phyloP scores from a whole-genome alignment of 2,888 invertebrate species.

The Stratiomys singularior region DNA sequence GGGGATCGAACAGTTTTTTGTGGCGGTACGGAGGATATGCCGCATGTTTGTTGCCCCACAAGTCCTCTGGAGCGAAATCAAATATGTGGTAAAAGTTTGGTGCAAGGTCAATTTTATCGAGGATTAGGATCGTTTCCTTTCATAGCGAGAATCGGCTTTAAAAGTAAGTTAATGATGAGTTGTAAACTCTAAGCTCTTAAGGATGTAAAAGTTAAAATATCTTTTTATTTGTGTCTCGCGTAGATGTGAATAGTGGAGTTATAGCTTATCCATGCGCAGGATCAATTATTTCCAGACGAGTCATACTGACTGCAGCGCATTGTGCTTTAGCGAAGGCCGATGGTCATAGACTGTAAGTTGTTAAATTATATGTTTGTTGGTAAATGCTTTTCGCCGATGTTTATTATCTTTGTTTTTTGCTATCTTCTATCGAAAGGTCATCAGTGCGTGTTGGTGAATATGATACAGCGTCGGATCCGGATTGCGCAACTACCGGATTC shows the following conservation, averaged over 20 bases:
- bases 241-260: slow-evolving; percentile 75
- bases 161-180: slow-evolving; percentile 69
- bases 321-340: slow-evolving; percentile 82
- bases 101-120: slow-evolving; percentile 73
- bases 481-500: slow-evolving; percentile 77
- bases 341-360: slow-evolving; percentile 78
- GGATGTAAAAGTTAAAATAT: slow-evolving; percentile 9
- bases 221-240: slow-evolving; percentile 38
- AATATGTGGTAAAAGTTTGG: slow-evolving; percentile 74
- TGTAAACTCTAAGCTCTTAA: not conserved
- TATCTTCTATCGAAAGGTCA: slow-evolving; percentile 70
- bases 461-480: slow-evolving; percentile 76
- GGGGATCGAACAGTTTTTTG: slow-evolving; percentile 65
- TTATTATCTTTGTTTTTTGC: not conserved
- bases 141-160: slow-evolving; percentile 80
- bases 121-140: slow-evolving; percentile 81
- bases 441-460: slow-evolving; percentile 81
- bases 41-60: slow-evolving; percentile 65
- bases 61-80: slow-evolving; percentile 65
- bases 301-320: slow-evolving; percentile 80
- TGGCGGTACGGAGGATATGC: slow-evolving; percentile 63
- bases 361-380: not conserved
- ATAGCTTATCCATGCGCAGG: slow-evolving; percentile 82
- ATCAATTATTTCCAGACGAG: slow-evolving; percentile 73
- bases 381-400: not conserved